Evolutionary conservation across 2,113 vertebrate genomes (phyloP), one percentile per base, ranked within the genome.

Genomic region (Dipodomys spectabilis): DNA sequence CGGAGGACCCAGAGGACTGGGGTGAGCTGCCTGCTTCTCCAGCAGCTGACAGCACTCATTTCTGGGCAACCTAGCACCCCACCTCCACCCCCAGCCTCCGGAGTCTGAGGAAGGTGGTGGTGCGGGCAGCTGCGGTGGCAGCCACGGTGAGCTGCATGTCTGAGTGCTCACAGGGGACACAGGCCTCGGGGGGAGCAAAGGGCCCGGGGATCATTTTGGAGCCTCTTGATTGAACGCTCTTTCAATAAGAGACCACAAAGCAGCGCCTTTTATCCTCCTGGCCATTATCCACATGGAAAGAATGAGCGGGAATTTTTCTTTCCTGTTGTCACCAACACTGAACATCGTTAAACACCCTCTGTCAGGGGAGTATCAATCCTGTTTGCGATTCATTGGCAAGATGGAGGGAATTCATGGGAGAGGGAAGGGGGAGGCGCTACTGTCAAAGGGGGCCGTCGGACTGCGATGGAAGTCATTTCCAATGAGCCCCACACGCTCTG

Each of bases 341-440:
- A 94, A 79, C 78, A 12, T 91, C 91, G 91, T 95, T 94, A 85
- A 94, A 94, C 91, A 75, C 87, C 90, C 92, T 64, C 86, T 90
- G 95, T 96, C 97, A 94, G 95, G 94, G 91, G 73, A 82, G 23
- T 39, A 84, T 79, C 96, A 86, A 68, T 93, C 94, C 75, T 6
- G 11, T 12, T 20, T 0, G 0, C 10, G 67, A 81, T 64, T 35
- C 75, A 94, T 15, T 32, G 95, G 92, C 89, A 86, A 86, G 32
- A 65, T 0, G 69, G 82, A 92, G 88, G 32, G 79, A 68, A 35
- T 6, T 65, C 64, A 7, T 0, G 0, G 89, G 9, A 12, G 49
- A 49, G 49, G 5, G 12, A 12, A 49, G 12, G 49, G 49, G 49
- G 49, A 49, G 49, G 49, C 49, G 49, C 49, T 12, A 12, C 49